Percentiles rank a stretch among this genome's conserved stretches.
Evolutionary conservation across 2,797 vertebrate genomes (phyloP).

Genomic region (Protosalanx chinensis): DNA sequence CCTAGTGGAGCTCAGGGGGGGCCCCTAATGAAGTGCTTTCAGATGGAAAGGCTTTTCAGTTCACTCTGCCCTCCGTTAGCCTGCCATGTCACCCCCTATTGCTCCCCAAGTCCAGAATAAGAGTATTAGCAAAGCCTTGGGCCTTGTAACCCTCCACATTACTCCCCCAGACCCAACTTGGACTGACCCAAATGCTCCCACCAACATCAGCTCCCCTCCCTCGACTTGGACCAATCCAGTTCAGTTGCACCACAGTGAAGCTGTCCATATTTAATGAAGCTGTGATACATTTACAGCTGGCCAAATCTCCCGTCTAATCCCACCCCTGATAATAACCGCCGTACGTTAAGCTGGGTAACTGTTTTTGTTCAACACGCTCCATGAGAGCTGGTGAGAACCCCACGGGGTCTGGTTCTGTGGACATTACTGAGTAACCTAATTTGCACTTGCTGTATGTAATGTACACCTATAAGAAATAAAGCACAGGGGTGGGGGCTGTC

Average conservation of each 20-base stretch:
- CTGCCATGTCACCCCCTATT: constrained; percentile 28
- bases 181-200: constrained; percentile 7
- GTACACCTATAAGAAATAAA: constrained; percentile 55
- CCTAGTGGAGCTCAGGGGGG: constrained; percentile 37
- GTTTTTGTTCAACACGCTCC: constrained; percentile 66
- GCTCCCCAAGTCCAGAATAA: constrained; percentile 43
- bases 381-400: constrained; percentile 53
- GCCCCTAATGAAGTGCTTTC: constrained; percentile 70
- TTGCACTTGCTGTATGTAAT: constrained; percentile 75
- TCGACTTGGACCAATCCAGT: constrained; percentile 35
- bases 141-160: constrained; percentile 30
- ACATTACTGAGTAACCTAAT: constrained; percentile 72
- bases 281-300: constrained; percentile 71
- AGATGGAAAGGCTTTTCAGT: constrained; percentile 65
- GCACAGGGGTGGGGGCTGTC: constrained; percentile 49
- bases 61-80: constrained; percentile 7
- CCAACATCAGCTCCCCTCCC: constrained; percentile 21
- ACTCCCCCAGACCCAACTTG: neutral
- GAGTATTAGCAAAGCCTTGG: constrained; percentile 55
- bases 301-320: constrained; percentile 72
- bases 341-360: constrained; percentile 60
- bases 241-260: constrained; percentile 35
- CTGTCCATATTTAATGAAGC: constrained; percentile 67
- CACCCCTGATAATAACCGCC: constrained; percentile 68
- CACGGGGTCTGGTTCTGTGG: constrained; percentile 53